phyloP scores from a whole-genome alignment of 2,888 invertebrate genomes.

The Drosophila algonquin region DNA sequence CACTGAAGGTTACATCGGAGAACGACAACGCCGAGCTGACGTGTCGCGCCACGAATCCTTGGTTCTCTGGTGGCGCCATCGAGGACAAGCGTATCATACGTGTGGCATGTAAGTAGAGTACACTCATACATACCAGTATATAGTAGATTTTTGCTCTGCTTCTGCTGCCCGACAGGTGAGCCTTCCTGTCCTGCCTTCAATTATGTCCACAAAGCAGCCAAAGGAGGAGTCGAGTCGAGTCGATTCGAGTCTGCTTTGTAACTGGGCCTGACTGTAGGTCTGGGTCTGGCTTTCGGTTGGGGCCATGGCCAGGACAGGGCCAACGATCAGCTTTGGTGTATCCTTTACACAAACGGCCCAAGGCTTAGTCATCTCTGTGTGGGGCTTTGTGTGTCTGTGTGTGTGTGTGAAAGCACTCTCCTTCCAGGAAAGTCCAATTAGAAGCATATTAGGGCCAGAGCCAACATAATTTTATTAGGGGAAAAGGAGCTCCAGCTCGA shows the following conservation, averaged over 20 bases:
- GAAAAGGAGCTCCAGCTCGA: conserved; percentile 26
- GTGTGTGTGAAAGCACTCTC: conserved; percentile 42
- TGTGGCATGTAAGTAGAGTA: conserved; percentile 91
- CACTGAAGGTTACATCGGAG: conserved; percentile 89
- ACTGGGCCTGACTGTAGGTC: conserved; percentile 3
- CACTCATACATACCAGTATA: conserved; percentile 1
- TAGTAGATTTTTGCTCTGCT: conserved; percentile 2
- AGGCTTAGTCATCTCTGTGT: conserved; percentile 4
- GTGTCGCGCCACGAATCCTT: conserved; percentile 93
- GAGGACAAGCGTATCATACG: conserved; percentile 91
- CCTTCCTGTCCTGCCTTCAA: conserved; percentile 41
- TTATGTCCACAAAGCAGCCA: conserved; percentile 52
- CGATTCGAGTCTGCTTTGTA: conserved; percentile 5
- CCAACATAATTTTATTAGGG: conserved; percentile 66
- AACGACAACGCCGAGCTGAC: conserved; percentile 93
- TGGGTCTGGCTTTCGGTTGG: background rate
- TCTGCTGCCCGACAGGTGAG: conserved; percentile 14
- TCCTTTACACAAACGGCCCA: conserved; percentile 25
- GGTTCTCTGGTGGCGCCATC: conserved; percentile 91
- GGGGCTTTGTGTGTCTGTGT: background rate
- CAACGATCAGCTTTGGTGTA: conserved; percentile 40
- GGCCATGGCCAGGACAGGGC: conserved; percentile 9
- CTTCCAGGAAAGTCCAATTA: conserved; percentile 68
- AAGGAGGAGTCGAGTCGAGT: background rate
- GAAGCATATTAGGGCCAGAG: conserved; percentile 65